Conservation (phyloP, 2,888 invertebrate genomes). For the Pachliopta kotzebuea region DNA sequence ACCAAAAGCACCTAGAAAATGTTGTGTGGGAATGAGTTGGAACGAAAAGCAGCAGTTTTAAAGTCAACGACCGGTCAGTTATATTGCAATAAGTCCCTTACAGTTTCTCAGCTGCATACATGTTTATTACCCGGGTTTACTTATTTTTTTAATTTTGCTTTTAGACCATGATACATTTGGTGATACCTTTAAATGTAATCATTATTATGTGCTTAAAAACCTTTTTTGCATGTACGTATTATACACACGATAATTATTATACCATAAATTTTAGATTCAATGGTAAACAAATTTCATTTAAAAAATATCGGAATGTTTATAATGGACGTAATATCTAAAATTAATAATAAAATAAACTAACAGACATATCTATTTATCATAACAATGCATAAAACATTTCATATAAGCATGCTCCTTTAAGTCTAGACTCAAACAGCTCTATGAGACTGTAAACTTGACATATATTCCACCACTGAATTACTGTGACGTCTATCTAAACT, state of each 20-base stretch:
- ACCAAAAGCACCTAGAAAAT: conserved; percentile 22
- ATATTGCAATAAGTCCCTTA: conserved; percentile 13
- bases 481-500: conserved; percentile 4
- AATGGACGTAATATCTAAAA: too few relatives aligned
- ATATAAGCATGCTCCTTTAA: neutral
- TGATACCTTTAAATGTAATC: neutral
- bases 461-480: conserved; percentile 18
- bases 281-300: too few relatives aligned
- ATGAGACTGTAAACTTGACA: conserved; percentile 14
- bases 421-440: conserved; percentile 2
- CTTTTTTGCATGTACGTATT: too few relatives aligned
- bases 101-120: conserved; percentile 7
- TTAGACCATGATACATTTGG: neutral
- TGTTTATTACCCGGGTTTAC: neutral
- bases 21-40: conserved; percentile 23
- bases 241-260: too few relatives aligned
- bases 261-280: too few relatives aligned
- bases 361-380: conserved; percentile 1
- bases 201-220: too few relatives aligned
- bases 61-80: conserved; percentile 24
- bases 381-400: neutral
- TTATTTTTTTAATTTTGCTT: neutral
- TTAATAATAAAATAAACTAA: neutral
- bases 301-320: too few relatives aligned
- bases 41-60: conserved; percentile 10